These are phyloP conservation scores for Dione juno DNA, from an alignment of 2,888 invertebrate species.

Conservation along the genomic window DNA sequence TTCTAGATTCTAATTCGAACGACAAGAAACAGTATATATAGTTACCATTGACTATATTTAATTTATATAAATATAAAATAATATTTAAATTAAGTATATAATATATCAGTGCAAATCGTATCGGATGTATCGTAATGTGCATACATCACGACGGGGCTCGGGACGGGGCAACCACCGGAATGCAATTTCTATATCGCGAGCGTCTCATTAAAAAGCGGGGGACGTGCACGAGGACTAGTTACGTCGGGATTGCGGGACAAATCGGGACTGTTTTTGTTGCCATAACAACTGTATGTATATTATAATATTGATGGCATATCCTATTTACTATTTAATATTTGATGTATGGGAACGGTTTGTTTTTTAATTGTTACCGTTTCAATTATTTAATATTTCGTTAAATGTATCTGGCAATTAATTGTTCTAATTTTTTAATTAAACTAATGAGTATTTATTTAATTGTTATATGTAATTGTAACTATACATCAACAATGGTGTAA, in stretches of 20 bases:
- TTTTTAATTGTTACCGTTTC: background rate
- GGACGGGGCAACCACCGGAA: constrained; percentile 44
- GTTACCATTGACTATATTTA: too few species aligned
- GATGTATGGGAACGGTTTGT: background rate
- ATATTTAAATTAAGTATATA: too few species aligned
- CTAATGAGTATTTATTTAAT: too few species aligned
- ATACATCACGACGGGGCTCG: constrained; percentile 36
- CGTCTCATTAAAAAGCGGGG: constrained; percentile 44
- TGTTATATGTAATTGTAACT: too few species aligned
- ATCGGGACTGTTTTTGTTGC: constrained; percentile 29
- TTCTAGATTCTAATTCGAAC: too few species aligned
- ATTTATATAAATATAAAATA: too few species aligned
- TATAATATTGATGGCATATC: background rate
- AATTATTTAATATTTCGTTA: too few species aligned
- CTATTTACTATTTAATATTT: background rate
- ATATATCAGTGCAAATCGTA: background rate
- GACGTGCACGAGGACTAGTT: constrained; percentile 36
- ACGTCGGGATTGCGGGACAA: constrained; percentile 29
- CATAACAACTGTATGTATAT: background rate
- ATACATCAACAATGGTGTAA: too few species aligned
- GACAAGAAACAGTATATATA: too few species aligned
- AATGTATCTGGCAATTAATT: too few species aligned
- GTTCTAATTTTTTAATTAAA: too few species aligned
- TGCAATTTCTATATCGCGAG: constrained; percentile 44
- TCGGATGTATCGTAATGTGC: constrained; percentile 30